These are phyloP conservation scores for Mus minutoides DNA, from an alignment of 2,797 vertebrate genomes.

Conservation along the genomic window DNA sequence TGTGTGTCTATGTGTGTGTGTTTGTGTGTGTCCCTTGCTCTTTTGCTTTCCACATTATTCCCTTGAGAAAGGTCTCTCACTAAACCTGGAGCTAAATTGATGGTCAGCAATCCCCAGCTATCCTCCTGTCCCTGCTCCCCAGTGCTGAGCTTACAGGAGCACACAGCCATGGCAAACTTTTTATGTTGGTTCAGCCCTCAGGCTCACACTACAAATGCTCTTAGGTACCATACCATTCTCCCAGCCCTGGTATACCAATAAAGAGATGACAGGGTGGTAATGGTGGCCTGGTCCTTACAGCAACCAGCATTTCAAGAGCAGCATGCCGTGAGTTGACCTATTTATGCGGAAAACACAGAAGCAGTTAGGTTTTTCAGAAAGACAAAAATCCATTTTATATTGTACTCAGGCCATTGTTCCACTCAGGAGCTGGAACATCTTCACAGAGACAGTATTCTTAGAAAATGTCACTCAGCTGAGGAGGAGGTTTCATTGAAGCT, in stretches of 20 bases:
- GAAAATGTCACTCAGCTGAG: constrained; percentile 20
- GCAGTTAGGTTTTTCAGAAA: not conserved
- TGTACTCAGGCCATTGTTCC: not conserved
- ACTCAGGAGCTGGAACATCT: not conserved
- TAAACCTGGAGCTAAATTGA: not conserved
- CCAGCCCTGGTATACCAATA: not conserved
- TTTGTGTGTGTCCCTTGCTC: not conserved
- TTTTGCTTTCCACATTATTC: not conserved
- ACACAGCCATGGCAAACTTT: too few species aligned
- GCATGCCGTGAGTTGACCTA: not conserved
- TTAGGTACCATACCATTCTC: not conserved
- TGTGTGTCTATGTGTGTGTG: too few species aligned
- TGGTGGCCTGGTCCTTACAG: not conserved
- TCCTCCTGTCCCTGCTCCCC: not conserved
- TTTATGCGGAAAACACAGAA: not conserved
- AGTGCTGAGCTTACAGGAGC: not conserved
- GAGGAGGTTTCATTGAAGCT: constrained; percentile 40
- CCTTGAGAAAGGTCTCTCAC: not conserved
- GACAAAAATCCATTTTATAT: not conserved
- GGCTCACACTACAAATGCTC: not conserved
- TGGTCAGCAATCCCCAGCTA: not conserved
- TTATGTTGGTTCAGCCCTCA: not conserved
- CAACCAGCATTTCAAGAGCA: not conserved
- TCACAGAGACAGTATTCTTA: not conserved
- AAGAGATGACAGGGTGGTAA: not conserved